These are phyloP conservation scores for Microhierax caerulescens DNA, from an alignment of 2,797 vertebrate species.

Conservation along the genomic window DNA sequence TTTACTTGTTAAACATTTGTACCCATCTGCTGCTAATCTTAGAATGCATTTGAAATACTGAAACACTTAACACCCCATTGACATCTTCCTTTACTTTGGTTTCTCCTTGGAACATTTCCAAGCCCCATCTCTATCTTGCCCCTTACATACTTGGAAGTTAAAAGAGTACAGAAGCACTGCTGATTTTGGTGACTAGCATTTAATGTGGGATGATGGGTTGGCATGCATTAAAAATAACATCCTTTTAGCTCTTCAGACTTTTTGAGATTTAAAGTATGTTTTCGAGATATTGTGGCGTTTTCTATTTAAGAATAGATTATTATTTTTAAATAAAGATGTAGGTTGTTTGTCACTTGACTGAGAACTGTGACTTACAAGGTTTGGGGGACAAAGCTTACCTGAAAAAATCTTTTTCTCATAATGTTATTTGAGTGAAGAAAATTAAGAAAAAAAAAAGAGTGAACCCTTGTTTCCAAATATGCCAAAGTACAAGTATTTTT, in stretches of 20 bases:
- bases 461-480: background rate
- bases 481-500: background rate
- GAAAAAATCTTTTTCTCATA: background rate
- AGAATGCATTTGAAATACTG: background rate
- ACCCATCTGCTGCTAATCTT: background rate
- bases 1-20: background rate
- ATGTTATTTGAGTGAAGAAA: background rate
- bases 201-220: constrained; percentile 36
- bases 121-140: background rate
- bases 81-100: background rate
- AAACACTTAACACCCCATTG: background rate
- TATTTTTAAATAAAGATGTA: background rate
- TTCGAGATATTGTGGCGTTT: background rate
- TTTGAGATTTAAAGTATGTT: background rate
- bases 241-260: background rate
- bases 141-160: background rate
- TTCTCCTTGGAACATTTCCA: background rate
- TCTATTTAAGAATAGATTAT: background rate
- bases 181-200: constrained; percentile 24
- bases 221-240: constrained; percentile 46
- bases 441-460: background rate
- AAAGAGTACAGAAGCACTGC: background rate
- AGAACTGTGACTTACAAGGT: background rate
- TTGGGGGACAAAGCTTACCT: background rate
- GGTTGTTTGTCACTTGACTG: background rate